Evolutionary conservation across 2,113 vertebrate genomes (phyloP).

Genomic region (Petaurus breviceps): DNA sequence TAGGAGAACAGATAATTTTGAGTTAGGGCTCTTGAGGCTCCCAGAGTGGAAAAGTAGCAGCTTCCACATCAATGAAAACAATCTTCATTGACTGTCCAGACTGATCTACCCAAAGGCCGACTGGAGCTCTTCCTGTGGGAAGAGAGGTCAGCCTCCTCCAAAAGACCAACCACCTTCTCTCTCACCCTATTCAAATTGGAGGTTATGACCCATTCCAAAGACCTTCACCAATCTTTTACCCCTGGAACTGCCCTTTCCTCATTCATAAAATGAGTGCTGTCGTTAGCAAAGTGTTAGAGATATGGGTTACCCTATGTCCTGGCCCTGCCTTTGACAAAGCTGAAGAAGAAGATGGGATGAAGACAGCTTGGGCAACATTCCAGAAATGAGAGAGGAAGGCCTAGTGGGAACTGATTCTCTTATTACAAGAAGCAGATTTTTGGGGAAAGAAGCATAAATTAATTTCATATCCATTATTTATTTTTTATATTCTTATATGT

Average conservation of each 20-base stretch:
- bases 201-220: not conserved
- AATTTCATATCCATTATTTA: too few species aligned
- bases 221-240: not conserved
- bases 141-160: not conserved
- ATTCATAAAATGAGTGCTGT: not conserved
- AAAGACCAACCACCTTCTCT: not conserved
- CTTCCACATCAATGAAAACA: not conserved
- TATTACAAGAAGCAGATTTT: too few species aligned
- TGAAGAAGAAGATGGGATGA: not conserved
- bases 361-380: not conserved
- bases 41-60: conserved; percentile 3
- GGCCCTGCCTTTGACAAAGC: not conserved
- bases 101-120: not conserved
- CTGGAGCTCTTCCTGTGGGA: not conserved
- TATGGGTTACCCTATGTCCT: not conserved
- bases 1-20: conserved; percentile 47
- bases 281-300: not conserved
- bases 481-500: too few species aligned
- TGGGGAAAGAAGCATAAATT: not conserved
- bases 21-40: not conserved
- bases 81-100: not conserved
- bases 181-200: not conserved
- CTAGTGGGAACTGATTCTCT: not conserved
- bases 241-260: not conserved
- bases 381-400: not conserved